phyloP scores from a whole-genome alignment of 1,140 invertebrate species.

The Nephotettix cincticeps region DNA sequence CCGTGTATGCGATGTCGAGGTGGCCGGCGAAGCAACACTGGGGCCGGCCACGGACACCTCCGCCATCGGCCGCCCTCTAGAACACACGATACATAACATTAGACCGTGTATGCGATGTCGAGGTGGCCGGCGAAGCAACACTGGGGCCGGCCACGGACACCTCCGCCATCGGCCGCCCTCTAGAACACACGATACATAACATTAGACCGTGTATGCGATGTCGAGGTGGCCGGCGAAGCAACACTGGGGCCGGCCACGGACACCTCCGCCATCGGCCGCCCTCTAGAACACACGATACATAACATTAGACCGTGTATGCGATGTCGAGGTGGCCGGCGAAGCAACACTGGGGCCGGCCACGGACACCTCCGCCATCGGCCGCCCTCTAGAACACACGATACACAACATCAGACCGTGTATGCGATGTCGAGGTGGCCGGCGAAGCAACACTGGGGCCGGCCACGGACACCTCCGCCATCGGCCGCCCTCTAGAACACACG shows the following conservation, averaged over 20 bases:
- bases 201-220: neutral
- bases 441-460: too few relatives aligned
- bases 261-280: slow-evolving; percentile 19
- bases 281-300: slow-evolving; percentile 10
- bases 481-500: too few relatives aligned
- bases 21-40: too few relatives aligned
- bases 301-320: too few relatives aligned
- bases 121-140: neutral
- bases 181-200: slow-evolving; percentile 1
- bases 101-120: too few relatives aligned
- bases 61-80: too few relatives aligned
- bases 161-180: slow-evolving; percentile 24
- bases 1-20: too few relatives aligned
- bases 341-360: neutral
- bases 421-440: too few relatives aligned
- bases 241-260: neutral
- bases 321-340: neutral
- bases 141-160: neutral
- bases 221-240: neutral
- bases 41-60: too few relatives aligned
- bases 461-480: too few relatives aligned
- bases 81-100: too few relatives aligned
- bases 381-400: slow-evolving; percentile 16
- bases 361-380: slow-evolving; percentile 13
- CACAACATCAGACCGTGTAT: too few relatives aligned